Conservation (phyloP, 2,797 vertebrate genomes). For the Chiroxiphia lanceolata region DNA sequence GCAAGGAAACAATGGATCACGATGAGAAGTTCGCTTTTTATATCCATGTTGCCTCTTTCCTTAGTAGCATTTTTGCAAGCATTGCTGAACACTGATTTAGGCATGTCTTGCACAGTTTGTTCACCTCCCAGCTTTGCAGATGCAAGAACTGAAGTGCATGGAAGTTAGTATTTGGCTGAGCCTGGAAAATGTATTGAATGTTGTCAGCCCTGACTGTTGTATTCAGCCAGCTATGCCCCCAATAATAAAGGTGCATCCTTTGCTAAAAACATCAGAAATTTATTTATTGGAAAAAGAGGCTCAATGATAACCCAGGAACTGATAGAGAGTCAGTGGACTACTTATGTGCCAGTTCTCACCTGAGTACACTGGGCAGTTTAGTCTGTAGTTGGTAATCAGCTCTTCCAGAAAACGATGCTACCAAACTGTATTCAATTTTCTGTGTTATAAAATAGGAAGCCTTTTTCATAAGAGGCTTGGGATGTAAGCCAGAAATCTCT, state of each 20-base stretch:
- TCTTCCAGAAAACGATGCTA: not conserved
- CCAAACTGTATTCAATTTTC: slow-evolving; percentile 27
- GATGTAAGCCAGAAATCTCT: slow-evolving; percentile 31
- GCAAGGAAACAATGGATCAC: not conserved
- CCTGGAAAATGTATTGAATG: not conserved
- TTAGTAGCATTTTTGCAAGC: not conserved
- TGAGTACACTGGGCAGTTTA: not conserved
- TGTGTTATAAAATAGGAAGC: slow-evolving; percentile 6
- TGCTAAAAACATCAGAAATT: not conserved
- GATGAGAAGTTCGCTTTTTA: not conserved
- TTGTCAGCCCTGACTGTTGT: not conserved
- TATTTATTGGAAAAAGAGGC: not conserved
- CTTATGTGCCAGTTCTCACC: not conserved
- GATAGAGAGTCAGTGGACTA: not conserved
- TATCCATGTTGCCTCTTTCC: not conserved
- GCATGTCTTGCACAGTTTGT: not conserved
- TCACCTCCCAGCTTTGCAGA: not conserved
- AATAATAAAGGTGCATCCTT: not conserved
- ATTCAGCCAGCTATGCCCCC: not conserved
- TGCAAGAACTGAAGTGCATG: not conserved
- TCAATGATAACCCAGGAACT: not conserved
- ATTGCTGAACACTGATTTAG: not conserved
- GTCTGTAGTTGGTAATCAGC: not conserved
- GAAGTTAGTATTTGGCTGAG: not conserved
- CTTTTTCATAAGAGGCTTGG: not conserved